A percentile compares a stretch with the other conserved stretches of the same genome.
These are phyloP conservation scores for Noctua comes DNA, from an alignment of 2,888 invertebrate species.

Conservation along the genomic window DNA sequence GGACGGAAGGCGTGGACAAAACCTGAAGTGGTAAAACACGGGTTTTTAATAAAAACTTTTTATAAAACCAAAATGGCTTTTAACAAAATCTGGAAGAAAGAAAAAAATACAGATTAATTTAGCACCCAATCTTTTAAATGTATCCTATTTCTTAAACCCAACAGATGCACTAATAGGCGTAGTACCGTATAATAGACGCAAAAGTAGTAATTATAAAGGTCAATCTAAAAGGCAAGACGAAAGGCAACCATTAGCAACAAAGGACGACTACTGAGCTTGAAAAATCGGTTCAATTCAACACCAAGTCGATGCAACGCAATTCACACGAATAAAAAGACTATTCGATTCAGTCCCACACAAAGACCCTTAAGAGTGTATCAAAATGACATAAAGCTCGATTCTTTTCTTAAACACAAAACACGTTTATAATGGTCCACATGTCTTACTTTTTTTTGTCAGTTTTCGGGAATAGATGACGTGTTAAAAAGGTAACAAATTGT, in stretches of 20 bases:
- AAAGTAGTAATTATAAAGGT: conserved; percentile 81
- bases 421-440: conserved; percentile 86
- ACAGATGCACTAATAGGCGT: conserved; percentile 64
- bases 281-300: conserved; percentile 89
- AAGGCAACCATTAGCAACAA: conserved; percentile 85
- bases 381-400: conserved; percentile 89
- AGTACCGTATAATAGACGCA: conserved; percentile 72
- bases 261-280: conserved; percentile 88
- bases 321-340: conserved; percentile 84
- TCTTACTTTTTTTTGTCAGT: conserved; percentile 79
- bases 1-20: background rate
- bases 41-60: background rate
- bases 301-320: conserved; percentile 82
- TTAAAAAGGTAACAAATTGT: conserved; percentile 89
- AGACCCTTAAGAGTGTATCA: conserved; percentile 88
- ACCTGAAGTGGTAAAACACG: background rate
- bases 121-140: conserved; percentile 33
- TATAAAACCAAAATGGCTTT: background rate
- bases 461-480: conserved; percentile 88
- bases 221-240: conserved; percentile 76
- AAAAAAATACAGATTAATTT: conserved; percentile 29
- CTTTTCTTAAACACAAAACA: conserved; percentile 83
- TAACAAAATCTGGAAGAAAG: background rate
- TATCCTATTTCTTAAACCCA: conserved; percentile 54
- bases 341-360: conserved; percentile 83